Evolutionary conservation across 2,113 vertebrate genomes (phyloP).

Genomic region (Eptesicus fuscus): DNA sequence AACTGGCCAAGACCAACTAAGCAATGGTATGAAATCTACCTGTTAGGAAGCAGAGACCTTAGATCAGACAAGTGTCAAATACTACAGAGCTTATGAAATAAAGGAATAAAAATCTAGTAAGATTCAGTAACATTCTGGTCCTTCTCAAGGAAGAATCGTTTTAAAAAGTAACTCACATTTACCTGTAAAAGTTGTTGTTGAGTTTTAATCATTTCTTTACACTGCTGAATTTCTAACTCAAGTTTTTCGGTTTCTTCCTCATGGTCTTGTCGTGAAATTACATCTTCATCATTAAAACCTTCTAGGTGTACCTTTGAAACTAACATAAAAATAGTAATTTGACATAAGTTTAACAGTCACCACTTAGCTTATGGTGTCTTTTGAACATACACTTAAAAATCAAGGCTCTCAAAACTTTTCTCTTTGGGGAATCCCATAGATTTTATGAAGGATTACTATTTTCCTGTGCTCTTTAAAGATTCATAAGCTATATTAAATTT

Average conservation of each 20-base stretch:
- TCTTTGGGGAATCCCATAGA: neutral
- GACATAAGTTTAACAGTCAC: neutral
- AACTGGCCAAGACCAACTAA: neutral
- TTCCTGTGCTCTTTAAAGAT: constrained; percentile 18
- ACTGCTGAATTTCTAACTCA: constrained; percentile 93
- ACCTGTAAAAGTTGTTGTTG: constrained; percentile 97
- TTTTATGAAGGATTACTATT: constrained; percentile 30
- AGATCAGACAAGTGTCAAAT: neutral
- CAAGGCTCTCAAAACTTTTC: constrained; percentile 12
- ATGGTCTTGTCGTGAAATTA: constrained; percentile 89
- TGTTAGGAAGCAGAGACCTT: neutral
- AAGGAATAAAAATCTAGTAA: neutral
- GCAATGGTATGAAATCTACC: neutral
- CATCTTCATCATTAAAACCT: constrained; percentile 81
- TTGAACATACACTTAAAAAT: neutral
- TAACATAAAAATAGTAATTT: constrained; percentile 61
- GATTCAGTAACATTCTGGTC: neutral
- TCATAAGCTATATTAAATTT: neutral
- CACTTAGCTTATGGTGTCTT: neutral
- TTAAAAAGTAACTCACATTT: constrained; percentile 19
- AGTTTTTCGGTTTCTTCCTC: constrained; percentile 92
- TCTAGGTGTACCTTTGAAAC: constrained; percentile 87
- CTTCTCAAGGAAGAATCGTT: neutral
- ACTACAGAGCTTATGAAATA: neutral
- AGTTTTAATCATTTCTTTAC: constrained; percentile 95